Base-by-base conservation (phyloP, 2,888 invertebrate genomes). In the Alviniconcha strummeri region DNA sequence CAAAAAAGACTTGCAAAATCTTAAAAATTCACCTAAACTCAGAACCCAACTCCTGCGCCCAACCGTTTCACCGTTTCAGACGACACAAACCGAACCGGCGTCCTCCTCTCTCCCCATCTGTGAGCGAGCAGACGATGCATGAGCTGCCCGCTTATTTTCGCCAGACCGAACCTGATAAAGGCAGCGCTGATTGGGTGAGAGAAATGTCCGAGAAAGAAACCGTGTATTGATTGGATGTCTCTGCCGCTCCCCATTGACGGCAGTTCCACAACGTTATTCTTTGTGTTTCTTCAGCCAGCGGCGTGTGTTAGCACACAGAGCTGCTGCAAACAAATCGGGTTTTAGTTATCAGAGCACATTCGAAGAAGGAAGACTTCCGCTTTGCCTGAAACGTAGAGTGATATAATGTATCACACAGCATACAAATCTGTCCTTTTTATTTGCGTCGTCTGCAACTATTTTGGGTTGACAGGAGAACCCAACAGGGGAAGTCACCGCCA, bases 91-190 rank as follows among this genome's bases (percentile, higher is more conserved):
- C 77, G 15, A 54, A 5, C 56, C 67, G 19, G 69, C 36, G 67
- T 60, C 60, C 74, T 75, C 76, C 69, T 55, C 82, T 55, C 82
- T 82, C 76, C 64, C 77, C 82, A 77, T 82, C 82, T 82, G 82
- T 67, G 69, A 54, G 77, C 77, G 57, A 82, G 82, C 82, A 77
- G 77, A 82, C 82, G 82, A 82, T 82, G 52, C 82, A 77, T 36
- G 77, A 69, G 64, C 8, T 64, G 74, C 81, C 60, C 75, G 75
- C 64, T 19, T 69, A 52, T 17, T 69, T 54, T 56, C 54, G 55
- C 36, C 64, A 11, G 55, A n/a, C 69, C 80, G 52, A 69, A 9
- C 17, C 15, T 13, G n/a, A n/a, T 80, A 69, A 80, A 54, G 36
- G 69, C 13, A 5, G 69, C 55, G 67, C 80, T 69, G 80, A 80